phyloP scores from a whole-genome alignment of 1,140 invertebrate species.

The Drosophila jambulina region DNA sequence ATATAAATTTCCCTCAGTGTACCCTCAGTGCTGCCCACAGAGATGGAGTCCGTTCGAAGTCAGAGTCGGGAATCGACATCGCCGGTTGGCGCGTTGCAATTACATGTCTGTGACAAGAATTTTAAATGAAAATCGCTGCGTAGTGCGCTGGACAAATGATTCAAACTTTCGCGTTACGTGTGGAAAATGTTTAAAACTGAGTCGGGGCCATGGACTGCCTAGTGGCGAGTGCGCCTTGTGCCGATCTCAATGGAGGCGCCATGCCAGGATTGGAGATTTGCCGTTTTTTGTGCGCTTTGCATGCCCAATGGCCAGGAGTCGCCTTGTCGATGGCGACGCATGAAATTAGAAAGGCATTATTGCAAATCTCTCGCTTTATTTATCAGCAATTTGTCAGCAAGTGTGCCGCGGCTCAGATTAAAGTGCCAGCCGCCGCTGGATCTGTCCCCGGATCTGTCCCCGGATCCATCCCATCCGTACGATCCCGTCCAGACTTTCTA shows the following conservation, averaged over 20 bases:
- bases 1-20: slow-evolving; percentile 3
- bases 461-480: slow-evolving; percentile 4
- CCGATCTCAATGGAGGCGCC: slow-evolving; percentile 65
- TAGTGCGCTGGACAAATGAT: slow-evolving; percentile 79
- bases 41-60: slow-evolving; percentile 46
- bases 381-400: slow-evolving; percentile 82
- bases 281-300: slow-evolving; percentile 66
- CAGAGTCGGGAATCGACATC: slow-evolving; percentile 40
- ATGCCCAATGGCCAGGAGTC: slow-evolving; percentile 63
- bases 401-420: slow-evolving; percentile 79
- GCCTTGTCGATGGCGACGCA: slow-evolving; percentile 61
- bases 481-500: slow-evolving; percentile 64
- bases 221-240: not conserved
- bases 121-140: slow-evolving; percentile 75
- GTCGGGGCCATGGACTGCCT: slow-evolving; percentile 20
- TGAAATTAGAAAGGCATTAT: slow-evolving; percentile 84
- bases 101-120: slow-evolving; percentile 85
- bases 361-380: slow-evolving; percentile 79
- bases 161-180: slow-evolving; percentile 83
- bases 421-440: slow-evolving; percentile 54
- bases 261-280: slow-evolving; percentile 44
- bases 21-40: not conserved
- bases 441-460: slow-evolving; percentile 10
- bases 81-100: slow-evolving; percentile 59
- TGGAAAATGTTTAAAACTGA: slow-evolving; percentile 80